A percentile compares a stretch with the other conserved stretches of the same genome.
Evolutionary conservation across 2,888 invertebrate species (phyloP).

Genomic region (Amphipoea oculea): DNA sequence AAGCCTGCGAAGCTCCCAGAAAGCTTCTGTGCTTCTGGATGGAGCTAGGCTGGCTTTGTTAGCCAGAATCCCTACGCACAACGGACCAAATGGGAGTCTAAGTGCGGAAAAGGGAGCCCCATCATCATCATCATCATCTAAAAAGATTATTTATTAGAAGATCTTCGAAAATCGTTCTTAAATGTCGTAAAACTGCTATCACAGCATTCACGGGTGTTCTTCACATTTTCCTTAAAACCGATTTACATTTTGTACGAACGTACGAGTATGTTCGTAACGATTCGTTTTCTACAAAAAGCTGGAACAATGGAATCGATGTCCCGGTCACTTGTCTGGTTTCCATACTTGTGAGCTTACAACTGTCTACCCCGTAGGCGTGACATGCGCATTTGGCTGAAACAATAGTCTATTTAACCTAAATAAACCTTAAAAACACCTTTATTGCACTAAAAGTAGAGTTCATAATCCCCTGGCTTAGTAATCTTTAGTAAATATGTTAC

Average conservation of each 20-base stretch:
- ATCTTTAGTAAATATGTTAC: neutral
- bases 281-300: slow-evolving; percentile 64
- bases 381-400: slow-evolving; percentile 45
- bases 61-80: too few relatives aligned
- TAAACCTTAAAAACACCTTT: slow-evolving; percentile 3
- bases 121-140: too few relatives aligned
- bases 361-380: slow-evolving; percentile 70
- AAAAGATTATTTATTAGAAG: too few relatives aligned
- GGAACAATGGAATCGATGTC: slow-evolving; percentile 78
- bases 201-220: slow-evolving; percentile 20
- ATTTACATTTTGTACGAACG: slow-evolving; percentile 48
- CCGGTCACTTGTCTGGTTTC: slow-evolving; percentile 70
- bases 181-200: slow-evolving; percentile 1
- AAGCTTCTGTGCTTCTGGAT: too few relatives aligned
- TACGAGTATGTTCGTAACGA: slow-evolving; percentile 11
- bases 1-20: too few relatives aligned
- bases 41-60: too few relatives aligned
- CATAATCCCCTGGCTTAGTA: slow-evolving; percentile 13
- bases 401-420: slow-evolving; percentile 32
- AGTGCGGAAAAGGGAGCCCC: too few relatives aligned
- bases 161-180: neutral
- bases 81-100: too few relatives aligned
- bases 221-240: slow-evolving; percentile 33
- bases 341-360: slow-evolving; percentile 67
- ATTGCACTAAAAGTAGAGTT: accelerated